These are phyloP conservation scores for Zeus faber DNA, from an alignment of 2,113 vertebrate species.

Conservation along the genomic window DNA sequence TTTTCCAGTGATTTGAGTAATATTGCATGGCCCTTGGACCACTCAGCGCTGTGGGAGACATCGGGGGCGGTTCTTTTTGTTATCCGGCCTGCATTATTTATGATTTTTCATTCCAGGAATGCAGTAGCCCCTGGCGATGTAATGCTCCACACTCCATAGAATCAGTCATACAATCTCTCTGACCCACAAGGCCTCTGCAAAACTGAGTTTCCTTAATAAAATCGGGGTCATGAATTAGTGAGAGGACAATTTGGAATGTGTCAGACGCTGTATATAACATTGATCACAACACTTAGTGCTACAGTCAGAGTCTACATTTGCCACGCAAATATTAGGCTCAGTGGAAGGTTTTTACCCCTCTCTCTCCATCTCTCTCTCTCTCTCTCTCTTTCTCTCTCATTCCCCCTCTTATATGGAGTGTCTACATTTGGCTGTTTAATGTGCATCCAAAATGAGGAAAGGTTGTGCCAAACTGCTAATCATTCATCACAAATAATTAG, in stretches of 20 bases:
- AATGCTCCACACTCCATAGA: slow-evolving; percentile 58
- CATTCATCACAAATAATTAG: too few relatives aligned
- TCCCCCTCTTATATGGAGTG: too few relatives aligned
- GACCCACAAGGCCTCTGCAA: slow-evolving; percentile 39
- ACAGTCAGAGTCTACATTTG: slow-evolving; percentile 39
- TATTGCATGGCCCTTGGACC: slow-evolving; percentile 63
- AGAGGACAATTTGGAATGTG: slow-evolving; percentile 44
- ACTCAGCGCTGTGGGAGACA: slow-evolving; percentile 50
- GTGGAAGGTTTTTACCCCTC: slow-evolving; percentile 40
- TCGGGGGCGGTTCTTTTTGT: slow-evolving; percentile 71
- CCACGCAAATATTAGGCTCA: slow-evolving; percentile 32
- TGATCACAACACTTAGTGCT: slow-evolving; percentile 22
- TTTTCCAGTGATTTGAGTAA: slow-evolving; percentile 63
- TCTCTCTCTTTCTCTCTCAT: background rate
- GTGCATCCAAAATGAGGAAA: too few relatives aligned
- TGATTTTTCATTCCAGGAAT: slow-evolving; percentile 76
- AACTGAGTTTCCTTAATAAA: slow-evolving; percentile 57
- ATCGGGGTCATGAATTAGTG: slow-evolving; percentile 61
- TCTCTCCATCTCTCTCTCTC: background rate
- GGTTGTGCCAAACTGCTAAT: too few relatives aligned
- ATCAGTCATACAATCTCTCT: slow-evolving; percentile 38
- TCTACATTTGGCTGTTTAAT: too few relatives aligned
- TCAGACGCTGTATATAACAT: slow-evolving; percentile 45
- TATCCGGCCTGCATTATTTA: slow-evolving; percentile 76
- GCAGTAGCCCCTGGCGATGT: slow-evolving; percentile 68